These are phyloP conservation scores for Capromys pilorides DNA, from an alignment of 2,797 vertebrate species.

Conservation along the genomic window DNA sequence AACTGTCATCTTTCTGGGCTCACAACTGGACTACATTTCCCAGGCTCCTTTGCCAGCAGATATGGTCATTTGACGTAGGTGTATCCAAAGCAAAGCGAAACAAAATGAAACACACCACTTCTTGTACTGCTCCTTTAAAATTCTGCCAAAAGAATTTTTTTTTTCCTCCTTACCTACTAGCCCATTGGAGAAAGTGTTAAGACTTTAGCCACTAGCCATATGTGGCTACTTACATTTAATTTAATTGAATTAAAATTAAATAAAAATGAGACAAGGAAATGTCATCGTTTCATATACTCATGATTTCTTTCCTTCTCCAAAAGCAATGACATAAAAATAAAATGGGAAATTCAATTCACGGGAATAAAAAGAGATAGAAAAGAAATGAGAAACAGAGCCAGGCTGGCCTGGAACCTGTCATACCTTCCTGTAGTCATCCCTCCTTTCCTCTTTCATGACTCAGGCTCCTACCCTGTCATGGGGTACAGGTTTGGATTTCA, in stretches of 20 bases:
- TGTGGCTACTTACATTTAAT: neutral
- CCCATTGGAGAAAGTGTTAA: neutral
- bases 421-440: neutral
- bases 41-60: neutral
- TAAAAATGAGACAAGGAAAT: neutral
- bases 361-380: neutral
- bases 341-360: neutral
- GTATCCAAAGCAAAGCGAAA: neutral
- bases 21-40: slow-evolving; percentile 1
- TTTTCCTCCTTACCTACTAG: neutral
- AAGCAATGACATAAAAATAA: neutral
- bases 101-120: neutral
- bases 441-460: neutral
- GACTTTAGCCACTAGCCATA: neutral
- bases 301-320: neutral
- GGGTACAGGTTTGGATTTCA: neutral
- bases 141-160: neutral
- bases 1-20: neutral
- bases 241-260: neutral
- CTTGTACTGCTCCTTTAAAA: neutral
- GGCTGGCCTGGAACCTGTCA: too few species aligned
- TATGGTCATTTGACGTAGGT: neutral
- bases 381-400: neutral
- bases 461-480: accelerated
- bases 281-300: too few species aligned